Conservation (phyloP, 2,888 invertebrate genomes). For the Endotricha flammealis region DNA sequence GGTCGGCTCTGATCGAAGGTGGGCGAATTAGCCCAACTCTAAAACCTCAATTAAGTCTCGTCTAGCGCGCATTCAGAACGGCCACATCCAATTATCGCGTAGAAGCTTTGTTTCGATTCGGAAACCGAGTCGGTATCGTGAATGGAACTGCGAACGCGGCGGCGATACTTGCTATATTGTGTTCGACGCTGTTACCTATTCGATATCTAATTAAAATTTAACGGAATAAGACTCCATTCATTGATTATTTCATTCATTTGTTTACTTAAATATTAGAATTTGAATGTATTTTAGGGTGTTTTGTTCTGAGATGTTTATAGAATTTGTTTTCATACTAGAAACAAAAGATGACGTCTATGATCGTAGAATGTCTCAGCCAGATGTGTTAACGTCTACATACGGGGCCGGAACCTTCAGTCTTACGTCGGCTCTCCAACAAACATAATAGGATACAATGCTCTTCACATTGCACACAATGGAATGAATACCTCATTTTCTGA, state of each 20-base stretch:
- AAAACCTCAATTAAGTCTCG: slow-evolving; percentile 78
- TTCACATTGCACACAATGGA: background rate
- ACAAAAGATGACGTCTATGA: background rate
- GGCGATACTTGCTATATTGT: slow-evolving; percentile 6
- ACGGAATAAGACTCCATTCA: background rate
- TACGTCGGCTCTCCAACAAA: background rate
- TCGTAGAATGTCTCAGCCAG: background rate
- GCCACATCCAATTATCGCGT: slow-evolving; percentile 76
- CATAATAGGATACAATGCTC: background rate
- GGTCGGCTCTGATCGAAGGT: slow-evolving; percentile 59
- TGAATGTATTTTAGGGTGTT: no score
- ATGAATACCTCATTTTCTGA: no score
- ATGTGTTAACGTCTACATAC: background rate
- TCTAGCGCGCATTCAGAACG: slow-evolving; percentile 73
- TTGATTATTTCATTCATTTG: background rate
- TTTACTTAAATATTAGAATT: no score
- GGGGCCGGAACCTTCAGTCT: background rate
- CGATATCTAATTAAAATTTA: slow-evolving; percentile 9
- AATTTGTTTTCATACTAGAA: no score
- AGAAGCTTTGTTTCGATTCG: slow-evolving; percentile 59
- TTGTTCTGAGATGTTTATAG: no score
- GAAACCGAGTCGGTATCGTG: slow-evolving; percentile 9
- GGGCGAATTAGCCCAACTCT: slow-evolving; percentile 75
- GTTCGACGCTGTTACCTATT: slow-evolving; percentile 5
- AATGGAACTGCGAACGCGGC: slow-evolving; percentile 4